Conservation (phyloP, 2,888 invertebrate species). For the Bugulina stolonifera region DNA sequence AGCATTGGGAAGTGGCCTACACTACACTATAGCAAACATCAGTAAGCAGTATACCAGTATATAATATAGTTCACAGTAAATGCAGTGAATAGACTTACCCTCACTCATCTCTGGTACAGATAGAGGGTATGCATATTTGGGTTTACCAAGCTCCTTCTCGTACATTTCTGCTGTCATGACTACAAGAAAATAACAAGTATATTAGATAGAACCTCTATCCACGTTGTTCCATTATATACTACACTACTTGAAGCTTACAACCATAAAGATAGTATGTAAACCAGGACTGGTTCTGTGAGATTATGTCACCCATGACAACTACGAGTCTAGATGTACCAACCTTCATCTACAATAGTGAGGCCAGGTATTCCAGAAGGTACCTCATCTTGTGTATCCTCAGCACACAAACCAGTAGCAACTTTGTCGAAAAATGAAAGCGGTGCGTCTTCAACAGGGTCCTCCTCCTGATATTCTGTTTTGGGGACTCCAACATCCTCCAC, state of each 20-base stretch:
- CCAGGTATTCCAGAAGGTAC: background rate
- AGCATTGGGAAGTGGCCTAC: background rate
- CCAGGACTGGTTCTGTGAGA: no score
- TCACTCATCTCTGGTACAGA: slow-evolving; percentile 1
- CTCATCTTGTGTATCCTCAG: background rate
- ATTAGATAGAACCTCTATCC: no score
- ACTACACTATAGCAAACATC: no score
- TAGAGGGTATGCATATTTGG: background rate
- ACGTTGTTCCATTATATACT: no score
- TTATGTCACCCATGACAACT: no score
- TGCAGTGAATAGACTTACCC: background rate
- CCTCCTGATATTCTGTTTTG: background rate
- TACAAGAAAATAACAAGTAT: no score
- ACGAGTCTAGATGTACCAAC: background rate
- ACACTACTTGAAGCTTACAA: no score
- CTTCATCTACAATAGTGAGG: background rate
- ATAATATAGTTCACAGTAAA: background rate
- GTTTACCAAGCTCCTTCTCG: background rate
- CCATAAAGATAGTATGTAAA: no score
- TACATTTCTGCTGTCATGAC: background rate
- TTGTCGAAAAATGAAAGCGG: background rate
- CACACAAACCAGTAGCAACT: background rate
- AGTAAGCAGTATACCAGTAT: background rate
- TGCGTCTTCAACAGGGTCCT: background rate
- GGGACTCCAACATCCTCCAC: background rate